A percentile compares a stretch with the other conserved stretches of the same genome.
phyloP scores from a whole-genome alignment of 2,113 vertebrate species.

The Gallinago jamesoni region DNA sequence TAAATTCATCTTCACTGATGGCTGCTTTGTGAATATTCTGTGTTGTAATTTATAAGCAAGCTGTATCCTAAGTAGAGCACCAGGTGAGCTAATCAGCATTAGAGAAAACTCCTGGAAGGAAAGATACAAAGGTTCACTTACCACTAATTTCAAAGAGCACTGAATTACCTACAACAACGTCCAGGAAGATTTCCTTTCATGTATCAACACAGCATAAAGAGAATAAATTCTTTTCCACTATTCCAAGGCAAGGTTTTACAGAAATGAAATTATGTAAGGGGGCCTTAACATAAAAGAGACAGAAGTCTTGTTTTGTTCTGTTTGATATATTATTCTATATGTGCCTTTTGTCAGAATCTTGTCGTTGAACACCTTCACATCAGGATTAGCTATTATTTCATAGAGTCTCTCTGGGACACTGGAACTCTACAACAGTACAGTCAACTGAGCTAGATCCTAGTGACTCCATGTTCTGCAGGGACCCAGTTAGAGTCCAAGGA shows the following conservation, averaged over 20 bases:
- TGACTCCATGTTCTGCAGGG: not conserved
- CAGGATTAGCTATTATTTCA: not conserved
- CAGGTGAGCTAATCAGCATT: not conserved
- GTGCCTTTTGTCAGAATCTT: not conserved
- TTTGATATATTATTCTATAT: not conserved
- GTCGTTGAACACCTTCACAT: not conserved
- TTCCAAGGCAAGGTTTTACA: not conserved
- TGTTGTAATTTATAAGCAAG: not conserved
- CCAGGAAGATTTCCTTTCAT: not conserved
- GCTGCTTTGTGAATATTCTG: not conserved
- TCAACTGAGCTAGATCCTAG: not conserved
- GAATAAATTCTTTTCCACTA: not conserved
- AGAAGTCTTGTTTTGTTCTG: not conserved
- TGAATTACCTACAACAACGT: accelerated
- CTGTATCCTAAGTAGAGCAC: not conserved
- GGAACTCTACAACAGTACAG: not conserved
- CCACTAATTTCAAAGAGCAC: not conserved
- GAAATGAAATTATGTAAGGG: not conserved
- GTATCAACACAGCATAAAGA: not conserved
- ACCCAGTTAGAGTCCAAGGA: not conserved
- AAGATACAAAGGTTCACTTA: accelerated
- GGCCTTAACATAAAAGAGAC: accelerated
- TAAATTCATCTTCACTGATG: accelerated
- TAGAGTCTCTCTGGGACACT: not conserved
- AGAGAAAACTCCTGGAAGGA: not conserved